Base-by-base conservation (phyloP, 2,888 invertebrate genomes). In the Agrochola circellaris region DNA sequence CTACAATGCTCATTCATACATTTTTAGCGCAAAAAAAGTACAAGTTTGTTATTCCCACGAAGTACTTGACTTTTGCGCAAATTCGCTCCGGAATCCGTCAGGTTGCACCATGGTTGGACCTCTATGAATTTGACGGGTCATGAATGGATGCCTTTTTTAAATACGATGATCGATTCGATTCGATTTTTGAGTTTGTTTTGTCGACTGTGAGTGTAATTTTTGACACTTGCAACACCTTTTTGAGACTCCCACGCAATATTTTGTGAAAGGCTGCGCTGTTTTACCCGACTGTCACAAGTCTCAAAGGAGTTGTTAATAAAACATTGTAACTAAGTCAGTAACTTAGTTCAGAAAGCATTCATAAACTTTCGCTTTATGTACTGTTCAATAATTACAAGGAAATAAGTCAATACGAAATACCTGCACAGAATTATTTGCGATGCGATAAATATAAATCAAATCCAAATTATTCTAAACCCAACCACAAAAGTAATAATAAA, bases 141-240 rank as follows among this genome's bases (percentile, higher is more conserved):
- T 89, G 89, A 91, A 91, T 91, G 78, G 79, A 45, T 62, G 61
- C 75, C 89, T 92, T 94, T 93, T 93, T 93, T 89, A 87, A 90
- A 89, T 87, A 91, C 87, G 82, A 92, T 96, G 96, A 96, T 96
- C 94, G 96, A 96, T 96, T 94, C 89, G 95, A 92, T 93, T 68
- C 91, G 92, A 94, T 95, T 93, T 94, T 95, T 96, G 92, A 95
- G 89, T 94, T 94, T 95, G 94, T 93, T 94, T 93, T 94, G 85
- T 92, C 91, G 90, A 90, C 82, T 89, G 81, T 86, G 86, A 87
- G 88, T 90, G 87, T 85, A 80, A 81, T 87, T 89, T 85, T 90
- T 90, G 82, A 79, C 82, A 87, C 82, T 81, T 88, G 23, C 7
- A 7, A 89, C 92, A 93, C 91, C 92, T 93, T 93, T 90, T 76